phyloP scores from a whole-genome alignment of 2,797 vertebrate species.

The Cryptoblepharus egeriae region DNA sequence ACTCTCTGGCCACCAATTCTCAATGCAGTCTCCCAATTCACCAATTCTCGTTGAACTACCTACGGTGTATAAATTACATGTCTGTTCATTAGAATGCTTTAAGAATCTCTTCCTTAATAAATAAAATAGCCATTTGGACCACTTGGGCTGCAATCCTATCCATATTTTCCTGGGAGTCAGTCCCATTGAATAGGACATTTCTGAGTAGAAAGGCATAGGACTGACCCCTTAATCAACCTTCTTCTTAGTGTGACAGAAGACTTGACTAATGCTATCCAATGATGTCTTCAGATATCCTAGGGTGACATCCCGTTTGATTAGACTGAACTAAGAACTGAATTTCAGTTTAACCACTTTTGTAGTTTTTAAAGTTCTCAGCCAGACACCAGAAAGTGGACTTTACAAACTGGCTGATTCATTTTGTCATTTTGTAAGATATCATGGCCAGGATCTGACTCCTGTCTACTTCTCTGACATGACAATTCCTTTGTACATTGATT shows the following conservation, averaged over 20 bases:
- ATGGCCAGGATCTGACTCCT: not conserved
- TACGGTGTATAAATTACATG: conserved; percentile 57
- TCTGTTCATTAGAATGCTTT: conserved; percentile 40
- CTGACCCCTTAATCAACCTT: conserved; percentile 11
- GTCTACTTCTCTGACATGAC: not conserved
- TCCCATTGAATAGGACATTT: too few species aligned
- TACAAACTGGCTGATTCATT: conserved; percentile 19
- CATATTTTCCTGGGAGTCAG: too few species aligned
- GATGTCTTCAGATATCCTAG: too few species aligned
- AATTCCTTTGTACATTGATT: not conserved
- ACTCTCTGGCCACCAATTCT: too few species aligned
- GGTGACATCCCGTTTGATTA: not conserved
- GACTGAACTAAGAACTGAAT: not conserved
- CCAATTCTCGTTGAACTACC: conserved; percentile 30
- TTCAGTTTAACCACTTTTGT: not conserved
- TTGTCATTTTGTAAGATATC: not conserved
- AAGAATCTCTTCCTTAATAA: not conserved
- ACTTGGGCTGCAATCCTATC: too few species aligned
- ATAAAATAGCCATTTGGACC: not conserved
- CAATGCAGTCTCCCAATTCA: too few species aligned
- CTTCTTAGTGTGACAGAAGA: too few species aligned
- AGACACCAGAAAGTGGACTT: conserved; percentile 30
- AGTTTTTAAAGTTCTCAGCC: conserved; percentile 10
- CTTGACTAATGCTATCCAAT: too few species aligned
- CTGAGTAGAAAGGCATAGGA: too few species aligned